Evolutionary conservation across 2,888 invertebrate species (phyloP).

Genomic region (Chymomyza amoena): DNA sequence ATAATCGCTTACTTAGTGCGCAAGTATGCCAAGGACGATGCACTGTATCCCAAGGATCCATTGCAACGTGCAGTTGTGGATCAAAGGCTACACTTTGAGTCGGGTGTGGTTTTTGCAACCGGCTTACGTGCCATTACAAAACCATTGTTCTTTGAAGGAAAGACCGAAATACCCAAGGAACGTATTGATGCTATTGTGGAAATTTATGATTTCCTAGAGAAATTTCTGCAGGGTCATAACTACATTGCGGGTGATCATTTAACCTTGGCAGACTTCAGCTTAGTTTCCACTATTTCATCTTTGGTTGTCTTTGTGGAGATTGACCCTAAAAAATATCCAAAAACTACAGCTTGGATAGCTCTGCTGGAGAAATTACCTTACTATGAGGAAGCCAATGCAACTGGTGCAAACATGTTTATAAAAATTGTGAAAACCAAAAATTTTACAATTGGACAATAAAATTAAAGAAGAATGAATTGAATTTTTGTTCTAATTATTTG

Average conservation of each 20-base stretch:
- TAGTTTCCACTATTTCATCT: constrained; percentile 56
- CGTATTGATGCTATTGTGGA: constrained; percentile 82
- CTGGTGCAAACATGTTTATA: constrained; percentile 38
- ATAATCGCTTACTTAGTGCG: constrained; percentile 89
- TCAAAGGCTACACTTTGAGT: constrained; percentile 89
- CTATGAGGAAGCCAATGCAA: constrained; percentile 62
- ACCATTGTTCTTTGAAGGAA: constrained; percentile 83
- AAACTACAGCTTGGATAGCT: constrained; percentile 63
- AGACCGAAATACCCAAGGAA: constrained; percentile 82
- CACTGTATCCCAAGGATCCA: constrained; percentile 87
- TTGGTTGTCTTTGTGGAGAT: constrained; percentile 50
- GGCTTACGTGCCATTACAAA: constrained; percentile 83
- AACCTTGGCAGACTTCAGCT: constrained; percentile 85
- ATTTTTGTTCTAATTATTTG: no score
- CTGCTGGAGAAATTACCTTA: constrained; percentile 66
- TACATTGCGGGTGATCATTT: constrained; percentile 86
- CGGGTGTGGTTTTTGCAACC: constrained; percentile 84
- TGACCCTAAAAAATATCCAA: constrained; percentile 57
- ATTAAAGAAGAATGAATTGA: no score
- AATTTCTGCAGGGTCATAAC: constrained; percentile 85
- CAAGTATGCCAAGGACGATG: constrained; percentile 88
- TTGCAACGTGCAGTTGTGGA: constrained; percentile 88
- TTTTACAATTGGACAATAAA: constrained; percentile 33
- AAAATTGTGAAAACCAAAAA: constrained; percentile 53
- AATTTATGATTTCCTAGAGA: constrained; percentile 82